phyloP scores from a whole-genome alignment of 2,113 vertebrate species.

The Amphiprion ocellaris region DNA sequence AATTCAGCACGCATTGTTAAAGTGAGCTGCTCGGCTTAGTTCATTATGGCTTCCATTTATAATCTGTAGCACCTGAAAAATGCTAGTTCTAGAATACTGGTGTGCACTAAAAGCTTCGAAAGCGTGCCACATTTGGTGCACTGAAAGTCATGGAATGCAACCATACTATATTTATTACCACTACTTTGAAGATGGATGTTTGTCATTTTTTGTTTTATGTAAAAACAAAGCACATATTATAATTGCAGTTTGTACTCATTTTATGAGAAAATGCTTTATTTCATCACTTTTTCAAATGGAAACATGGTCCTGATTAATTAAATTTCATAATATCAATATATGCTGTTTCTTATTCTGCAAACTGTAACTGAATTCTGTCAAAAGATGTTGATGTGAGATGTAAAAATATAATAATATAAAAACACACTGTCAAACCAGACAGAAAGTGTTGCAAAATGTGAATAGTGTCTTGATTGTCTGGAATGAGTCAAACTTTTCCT shows the following conservation, averaged over 20 bases:
- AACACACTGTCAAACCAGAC: too few relatives aligned
- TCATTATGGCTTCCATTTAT: background rate
- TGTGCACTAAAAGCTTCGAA: background rate
- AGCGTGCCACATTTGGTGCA: background rate
- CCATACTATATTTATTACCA: background rate
- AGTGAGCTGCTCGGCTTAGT: conserved; percentile 10
- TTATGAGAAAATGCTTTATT: too few relatives aligned
- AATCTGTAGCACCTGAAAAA: conserved; percentile 5
- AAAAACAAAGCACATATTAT: too few relatives aligned
- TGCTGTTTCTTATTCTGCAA: too few relatives aligned
- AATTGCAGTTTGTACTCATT: too few relatives aligned
- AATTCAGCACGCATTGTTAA: conserved; percentile 25
- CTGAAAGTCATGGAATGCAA: background rate
- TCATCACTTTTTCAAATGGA: too few relatives aligned
- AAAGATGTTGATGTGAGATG: too few relatives aligned
- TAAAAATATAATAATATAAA: too few relatives aligned
- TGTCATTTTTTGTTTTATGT: background rate
- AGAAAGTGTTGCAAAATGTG: background rate
- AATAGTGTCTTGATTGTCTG: background rate
- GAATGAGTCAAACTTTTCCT: conserved; percentile 32
- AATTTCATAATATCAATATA: too few relatives aligned
- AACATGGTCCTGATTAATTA: too few relatives aligned
- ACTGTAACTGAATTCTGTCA: too few relatives aligned
- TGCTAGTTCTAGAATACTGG: background rate
- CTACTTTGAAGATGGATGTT: conserved; percentile 6